Evolutionary conservation across 1,140 invertebrate genomes (phyloP).

Genomic region (Matsumurasca onukii): DNA sequence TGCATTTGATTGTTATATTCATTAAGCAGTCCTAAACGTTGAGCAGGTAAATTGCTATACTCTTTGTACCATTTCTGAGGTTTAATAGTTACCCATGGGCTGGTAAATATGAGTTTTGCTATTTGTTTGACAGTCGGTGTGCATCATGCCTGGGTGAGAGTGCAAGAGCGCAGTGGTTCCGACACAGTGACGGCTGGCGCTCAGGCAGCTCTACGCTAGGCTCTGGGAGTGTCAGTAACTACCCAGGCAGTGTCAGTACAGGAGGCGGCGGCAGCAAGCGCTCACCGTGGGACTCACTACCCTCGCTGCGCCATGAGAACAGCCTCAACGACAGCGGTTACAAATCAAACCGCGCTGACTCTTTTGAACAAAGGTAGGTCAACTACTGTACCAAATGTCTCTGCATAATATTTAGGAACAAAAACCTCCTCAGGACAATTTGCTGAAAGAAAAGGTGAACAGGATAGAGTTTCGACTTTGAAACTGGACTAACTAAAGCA

Average conservation of each 20-base stretch:
- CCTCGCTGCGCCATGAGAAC: conserved; percentile 75
- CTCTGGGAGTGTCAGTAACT: conserved; percentile 52
- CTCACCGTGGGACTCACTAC: conserved; percentile 81
- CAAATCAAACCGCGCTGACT: conserved; percentile 80
- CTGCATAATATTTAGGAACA: too few relatives aligned
- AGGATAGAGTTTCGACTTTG: too few relatives aligned
- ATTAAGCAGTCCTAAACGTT: too few relatives aligned
- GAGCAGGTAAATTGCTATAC: too few relatives aligned
- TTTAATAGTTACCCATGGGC: too few relatives aligned
- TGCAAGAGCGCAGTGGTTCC: conserved; percentile 80
- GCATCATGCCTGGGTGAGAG: conserved; percentile 82
- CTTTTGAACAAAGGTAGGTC: conserved; percentile 75
- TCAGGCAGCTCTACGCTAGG: conserved; percentile 71
- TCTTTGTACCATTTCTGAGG: too few relatives aligned
- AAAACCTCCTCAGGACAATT: too few relatives aligned
- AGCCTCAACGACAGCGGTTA: conserved; percentile 83
- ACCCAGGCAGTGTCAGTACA: conserved; percentile 37
- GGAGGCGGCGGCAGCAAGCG: conserved; percentile 54
- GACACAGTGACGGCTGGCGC: conserved; percentile 83
- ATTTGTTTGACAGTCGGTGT: conserved; percentile 64
- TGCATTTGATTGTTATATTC: too few relatives aligned
- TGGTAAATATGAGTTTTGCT: too few relatives aligned
- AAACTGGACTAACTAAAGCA: too few relatives aligned
- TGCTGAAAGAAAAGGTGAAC: too few relatives aligned
- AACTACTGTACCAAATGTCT: too few relatives aligned